Percentiles rank a stretch among this genome's conserved stretches.
Evolutionary conservation across 2,797 vertebrate species (phyloP).

Genomic region (Manis crassicaudata): DNA sequence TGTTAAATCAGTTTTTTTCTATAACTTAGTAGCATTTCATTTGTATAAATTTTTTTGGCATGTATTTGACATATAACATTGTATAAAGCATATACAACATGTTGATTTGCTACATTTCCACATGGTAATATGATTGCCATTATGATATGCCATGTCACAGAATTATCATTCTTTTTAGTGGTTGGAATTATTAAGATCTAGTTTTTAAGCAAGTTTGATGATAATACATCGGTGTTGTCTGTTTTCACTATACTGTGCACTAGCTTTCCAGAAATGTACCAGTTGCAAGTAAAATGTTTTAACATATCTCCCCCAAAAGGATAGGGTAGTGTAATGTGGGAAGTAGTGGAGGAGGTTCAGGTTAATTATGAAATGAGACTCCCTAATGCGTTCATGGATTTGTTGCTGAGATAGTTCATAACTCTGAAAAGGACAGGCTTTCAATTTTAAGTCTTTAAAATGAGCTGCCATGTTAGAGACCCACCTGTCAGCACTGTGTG

Average conservation of each 20-base stretch:
- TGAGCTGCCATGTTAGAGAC: background rate
- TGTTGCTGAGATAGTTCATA: background rate
- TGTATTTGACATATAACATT: background rate
- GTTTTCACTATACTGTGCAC: background rate
- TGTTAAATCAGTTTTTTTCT: constrained; percentile 23
- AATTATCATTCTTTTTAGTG: background rate
- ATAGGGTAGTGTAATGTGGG: background rate
- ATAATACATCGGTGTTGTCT: background rate
- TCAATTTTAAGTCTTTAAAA: constrained; percentile 19
- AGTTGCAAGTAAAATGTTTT: background rate
- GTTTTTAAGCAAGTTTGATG: background rate
- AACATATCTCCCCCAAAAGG: background rate
- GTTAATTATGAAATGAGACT: background rate
- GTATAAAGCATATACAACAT: background rate
- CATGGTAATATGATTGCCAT: background rate
- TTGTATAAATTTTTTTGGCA: background rate
- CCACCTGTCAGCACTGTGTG: background rate
- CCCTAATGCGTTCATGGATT: background rate
- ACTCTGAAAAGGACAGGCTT: background rate
- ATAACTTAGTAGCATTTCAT: background rate
- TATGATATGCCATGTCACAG: background rate
- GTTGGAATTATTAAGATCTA: background rate
- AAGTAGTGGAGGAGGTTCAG: background rate
- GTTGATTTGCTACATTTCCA: background rate
- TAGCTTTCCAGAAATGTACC: background rate